Evolutionary conservation across 2,888 invertebrate species (phyloP).

Genomic region (Notocelia uddmanniana): DNA sequence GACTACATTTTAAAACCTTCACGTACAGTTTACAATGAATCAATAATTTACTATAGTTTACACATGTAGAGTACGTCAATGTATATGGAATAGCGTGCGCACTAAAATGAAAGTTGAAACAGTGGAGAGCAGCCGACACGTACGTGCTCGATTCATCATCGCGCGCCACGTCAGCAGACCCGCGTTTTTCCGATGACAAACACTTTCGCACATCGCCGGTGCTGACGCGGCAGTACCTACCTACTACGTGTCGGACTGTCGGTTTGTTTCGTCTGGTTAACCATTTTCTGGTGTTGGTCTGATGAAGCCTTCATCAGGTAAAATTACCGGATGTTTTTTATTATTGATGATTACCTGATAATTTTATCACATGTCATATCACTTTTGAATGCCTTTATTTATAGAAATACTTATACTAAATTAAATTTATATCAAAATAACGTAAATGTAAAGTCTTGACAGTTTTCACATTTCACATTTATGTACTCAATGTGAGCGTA

Average conservation of each 20-base stretch:
- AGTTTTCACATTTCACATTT: no score
- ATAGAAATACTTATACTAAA: no score
- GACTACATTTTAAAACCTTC: no score
- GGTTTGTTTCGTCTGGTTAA: not conserved
- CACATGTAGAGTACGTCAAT: not conserved
- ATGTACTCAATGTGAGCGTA: no score
- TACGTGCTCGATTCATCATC: conserved; percentile 52
- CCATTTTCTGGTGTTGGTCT: not conserved
- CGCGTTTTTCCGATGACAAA: conserved; percentile 64
- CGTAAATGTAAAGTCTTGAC: no score
- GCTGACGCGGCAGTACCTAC: conserved; percentile 37
- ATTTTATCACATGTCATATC: no score
- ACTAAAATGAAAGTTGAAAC: not conserved
- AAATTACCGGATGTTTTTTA: no score
- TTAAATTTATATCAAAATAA: no score
- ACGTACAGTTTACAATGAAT: no score
- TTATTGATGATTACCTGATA: no score
- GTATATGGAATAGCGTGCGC: not conserved
- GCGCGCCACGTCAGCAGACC: conserved; percentile 48
- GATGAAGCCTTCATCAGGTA: not conserved
- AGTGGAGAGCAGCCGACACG: conserved; percentile 12
- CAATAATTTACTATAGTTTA: no score
- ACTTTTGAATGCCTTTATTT: no score
- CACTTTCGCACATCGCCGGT: conserved; percentile 56
- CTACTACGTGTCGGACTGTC: conserved; percentile 34